Conservation (phyloP, 2,888 invertebrate genomes). For the Drosophila paramelanica region DNA sequence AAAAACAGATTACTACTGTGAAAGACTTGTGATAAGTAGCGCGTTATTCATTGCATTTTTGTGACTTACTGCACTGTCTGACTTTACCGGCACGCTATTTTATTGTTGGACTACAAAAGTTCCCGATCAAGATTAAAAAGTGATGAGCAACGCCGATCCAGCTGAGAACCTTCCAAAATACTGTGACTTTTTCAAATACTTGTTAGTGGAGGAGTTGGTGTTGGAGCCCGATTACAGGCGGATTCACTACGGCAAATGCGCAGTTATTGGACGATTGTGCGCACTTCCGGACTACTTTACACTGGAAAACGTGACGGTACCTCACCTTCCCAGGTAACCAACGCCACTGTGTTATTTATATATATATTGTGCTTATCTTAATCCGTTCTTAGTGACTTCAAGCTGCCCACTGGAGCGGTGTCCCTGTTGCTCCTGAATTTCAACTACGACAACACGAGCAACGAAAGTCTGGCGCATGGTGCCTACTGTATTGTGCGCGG, state of each 20-base stretch:
- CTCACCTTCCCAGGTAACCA: slow-evolving; percentile 68
- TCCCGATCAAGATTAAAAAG: neutral
- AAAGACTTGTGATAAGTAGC: slow-evolving; percentile 1
- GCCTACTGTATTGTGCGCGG: slow-evolving; percentile 77
- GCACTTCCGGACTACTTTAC: slow-evolving; percentile 44
- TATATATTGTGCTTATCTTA: neutral
- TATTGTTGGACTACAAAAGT: neutral
- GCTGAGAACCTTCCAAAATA: slow-evolving; percentile 58
- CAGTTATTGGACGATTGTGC: slow-evolving; percentile 78
- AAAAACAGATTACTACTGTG: neutral
- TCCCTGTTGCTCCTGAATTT: slow-evolving; percentile 66
- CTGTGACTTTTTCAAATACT: slow-evolving; percentile 71
- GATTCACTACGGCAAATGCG: slow-evolving; percentile 81
- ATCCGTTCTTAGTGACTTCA: slow-evolving; percentile 58
- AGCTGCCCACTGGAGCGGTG: slow-evolving; percentile 73
- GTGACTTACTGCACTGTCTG: slow-evolving; percentile 27
- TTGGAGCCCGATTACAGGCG: slow-evolving; percentile 63
- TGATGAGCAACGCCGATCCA: slow-evolving; percentile 43
- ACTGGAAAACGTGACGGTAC: slow-evolving; percentile 78
- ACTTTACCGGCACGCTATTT: slow-evolving; percentile 14
- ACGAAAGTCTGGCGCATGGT: slow-evolving; percentile 49
- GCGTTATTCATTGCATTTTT: neutral
- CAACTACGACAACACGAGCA: slow-evolving; percentile 35
- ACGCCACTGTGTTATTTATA: accelerated
- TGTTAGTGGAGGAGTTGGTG: slow-evolving; percentile 80